Conservation (phyloP, 1,140 invertebrate genomes). For the Zophobas morio region DNA sequence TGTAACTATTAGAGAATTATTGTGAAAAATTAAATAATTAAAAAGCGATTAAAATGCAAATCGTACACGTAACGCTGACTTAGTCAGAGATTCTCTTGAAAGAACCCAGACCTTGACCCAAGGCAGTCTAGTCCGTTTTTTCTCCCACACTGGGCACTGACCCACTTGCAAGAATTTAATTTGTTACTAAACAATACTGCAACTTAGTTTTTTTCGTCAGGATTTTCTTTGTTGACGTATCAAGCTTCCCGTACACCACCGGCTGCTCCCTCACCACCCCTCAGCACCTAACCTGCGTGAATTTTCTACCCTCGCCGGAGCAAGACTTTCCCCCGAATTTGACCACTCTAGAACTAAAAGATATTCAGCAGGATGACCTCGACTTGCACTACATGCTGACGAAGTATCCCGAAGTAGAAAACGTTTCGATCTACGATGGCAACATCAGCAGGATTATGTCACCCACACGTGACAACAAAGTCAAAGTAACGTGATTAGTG, state of each 20-base stretch:
- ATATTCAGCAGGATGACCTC: constrained; percentile 16
- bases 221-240: neutral
- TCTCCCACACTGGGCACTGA: constrained; percentile 4
- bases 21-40: neutral
- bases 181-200: neutral
- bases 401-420: constrained; percentile 17
- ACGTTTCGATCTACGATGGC: constrained; percentile 16
- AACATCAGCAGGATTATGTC: constrained; percentile 3
- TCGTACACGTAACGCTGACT: neutral
- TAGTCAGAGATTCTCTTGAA: constrained; percentile 3
- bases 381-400: constrained; percentile 5
- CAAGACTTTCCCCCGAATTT: constrained; percentile 6
- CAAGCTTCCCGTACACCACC: no score
- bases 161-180: neutral
- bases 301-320: neutral
- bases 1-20: neutral
- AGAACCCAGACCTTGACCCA: constrained; percentile 5
- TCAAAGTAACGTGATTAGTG: constrained; percentile 5
- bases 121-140: constrained; percentile 6
- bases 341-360: neutral
- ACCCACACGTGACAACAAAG: constrained; percentile 1
- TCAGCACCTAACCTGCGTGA: constrained; percentile 2
- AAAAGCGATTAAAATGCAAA: neutral
- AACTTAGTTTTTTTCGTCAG: constrained; percentile 2
- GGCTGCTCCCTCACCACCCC: neutral